Conservation (phyloP, 2,113 vertebrate genomes). For the Hippocampus zosterae region DNA sequence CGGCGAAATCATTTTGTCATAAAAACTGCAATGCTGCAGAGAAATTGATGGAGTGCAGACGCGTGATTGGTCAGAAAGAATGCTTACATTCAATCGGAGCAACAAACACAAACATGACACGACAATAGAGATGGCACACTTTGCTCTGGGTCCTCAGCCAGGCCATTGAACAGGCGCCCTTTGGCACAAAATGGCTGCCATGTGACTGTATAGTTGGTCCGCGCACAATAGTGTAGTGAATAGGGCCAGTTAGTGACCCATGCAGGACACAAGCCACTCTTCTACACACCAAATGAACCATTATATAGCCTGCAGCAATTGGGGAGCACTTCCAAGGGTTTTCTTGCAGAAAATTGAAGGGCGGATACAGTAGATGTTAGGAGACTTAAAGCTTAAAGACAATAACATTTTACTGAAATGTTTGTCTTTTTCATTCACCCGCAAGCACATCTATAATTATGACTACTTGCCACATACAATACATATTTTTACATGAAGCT, state of each 20-base stretch:
- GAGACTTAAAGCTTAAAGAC: conserved; percentile 10
- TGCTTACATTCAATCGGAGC: conserved; percentile 13
- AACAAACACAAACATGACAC: conserved; percentile 45
- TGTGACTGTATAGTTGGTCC: conserved; percentile 47
- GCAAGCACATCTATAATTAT: background rate
- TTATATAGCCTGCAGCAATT: conserved; percentile 36
- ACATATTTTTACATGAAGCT: background rate
- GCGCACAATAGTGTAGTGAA: conserved; percentile 45
- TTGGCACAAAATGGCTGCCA: conserved; percentile 68
- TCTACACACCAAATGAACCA: conserved; percentile 32
- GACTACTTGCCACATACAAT: background rate
- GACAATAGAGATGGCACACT: conserved; percentile 56
- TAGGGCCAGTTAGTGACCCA: conserved; percentile 53
- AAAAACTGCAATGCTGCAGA: background rate
- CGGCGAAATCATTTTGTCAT: background rate
- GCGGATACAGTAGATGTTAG: conserved; percentile 5
- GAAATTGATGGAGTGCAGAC: background rate
- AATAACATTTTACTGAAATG: conserved; percentile 1
- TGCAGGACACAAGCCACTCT: conserved; percentile 45
- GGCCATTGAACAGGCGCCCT: conserved; percentile 43
- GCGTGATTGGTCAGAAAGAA: background rate
- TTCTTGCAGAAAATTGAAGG: conserved; percentile 24
- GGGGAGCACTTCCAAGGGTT: conserved; percentile 18
- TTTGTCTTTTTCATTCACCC: background rate
- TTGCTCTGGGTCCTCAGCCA: conserved; percentile 32